Conservation (phyloP, 2,113 vertebrate species). For the Cnemophilus loriae region DNA sequence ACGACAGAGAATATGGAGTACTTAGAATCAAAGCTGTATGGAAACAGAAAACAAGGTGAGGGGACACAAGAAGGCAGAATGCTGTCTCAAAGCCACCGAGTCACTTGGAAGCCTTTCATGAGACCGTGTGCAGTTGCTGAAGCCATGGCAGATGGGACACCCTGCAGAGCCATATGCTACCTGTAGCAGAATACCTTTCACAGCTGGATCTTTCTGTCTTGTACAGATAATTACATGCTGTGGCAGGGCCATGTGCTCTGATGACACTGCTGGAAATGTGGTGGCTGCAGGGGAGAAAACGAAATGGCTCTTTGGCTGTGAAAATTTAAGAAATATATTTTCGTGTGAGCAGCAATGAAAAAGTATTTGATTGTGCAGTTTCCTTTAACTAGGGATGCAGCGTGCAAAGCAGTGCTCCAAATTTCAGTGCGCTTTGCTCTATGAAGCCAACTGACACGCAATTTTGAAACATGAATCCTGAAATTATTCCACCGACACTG, state of each 20-base stretch:
- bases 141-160: not conserved
- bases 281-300: not conserved
- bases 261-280: not conserved
- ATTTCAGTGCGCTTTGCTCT: not conserved
- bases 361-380: not conserved
- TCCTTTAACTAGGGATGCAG: not conserved
- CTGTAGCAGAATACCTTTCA: not conserved
- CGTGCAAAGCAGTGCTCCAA: not conserved
- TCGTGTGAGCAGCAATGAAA: not conserved
- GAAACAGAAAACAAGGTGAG: not conserved
- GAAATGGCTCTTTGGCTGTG: not conserved
- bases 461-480: not conserved
- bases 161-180: not conserved
- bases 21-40: not conserved
- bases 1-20: not conserved
- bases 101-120: constrained; percentile 13
- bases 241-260: not conserved
- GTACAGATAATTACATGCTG: not conserved
- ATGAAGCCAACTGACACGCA: not conserved
- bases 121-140: not conserved
- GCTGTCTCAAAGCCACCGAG: not conserved
- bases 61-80: not conserved
- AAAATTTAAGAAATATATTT: not conserved
- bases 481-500: not conserved
- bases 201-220: not conserved